These are phyloP conservation scores for Leptopilina drosophilae DNA, from an alignment of 2,888 invertebrate species.

Conservation along the genomic window DNA sequence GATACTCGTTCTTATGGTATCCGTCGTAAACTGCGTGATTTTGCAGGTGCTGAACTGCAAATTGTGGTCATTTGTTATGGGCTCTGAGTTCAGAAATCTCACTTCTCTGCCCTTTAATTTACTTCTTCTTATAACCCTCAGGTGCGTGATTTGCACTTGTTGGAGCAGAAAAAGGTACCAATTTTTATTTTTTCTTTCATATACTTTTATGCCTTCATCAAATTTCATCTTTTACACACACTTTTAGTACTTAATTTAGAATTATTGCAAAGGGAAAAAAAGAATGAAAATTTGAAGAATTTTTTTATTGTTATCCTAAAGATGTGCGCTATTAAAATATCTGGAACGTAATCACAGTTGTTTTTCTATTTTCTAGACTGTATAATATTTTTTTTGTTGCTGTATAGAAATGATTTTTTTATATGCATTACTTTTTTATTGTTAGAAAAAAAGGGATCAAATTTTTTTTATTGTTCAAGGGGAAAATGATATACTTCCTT, in stretches of 20 bases:
- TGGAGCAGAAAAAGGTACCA: background rate
- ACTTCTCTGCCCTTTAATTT: conserved; percentile 33
- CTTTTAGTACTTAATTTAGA: conserved; percentile 18
- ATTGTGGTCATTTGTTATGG: conserved; percentile 38
- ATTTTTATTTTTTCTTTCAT: background rate
- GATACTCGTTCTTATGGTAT: conserved; percentile 25
- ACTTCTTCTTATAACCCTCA: conserved; percentile 24
- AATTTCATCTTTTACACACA: background rate
- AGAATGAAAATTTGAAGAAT: background rate
- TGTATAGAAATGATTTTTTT: too few relatives aligned
- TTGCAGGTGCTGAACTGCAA: conserved; percentile 40
- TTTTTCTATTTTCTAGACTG: too few relatives aligned
- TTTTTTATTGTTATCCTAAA: background rate
- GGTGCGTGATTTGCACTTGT: conserved; percentile 34
- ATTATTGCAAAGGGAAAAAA: background rate
- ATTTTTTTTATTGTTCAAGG: too few relatives aligned
- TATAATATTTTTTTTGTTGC: too few relatives aligned
- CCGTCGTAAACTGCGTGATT: conserved; percentile 37
- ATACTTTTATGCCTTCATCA: conserved; percentile 2
- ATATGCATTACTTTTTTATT: too few relatives aligned
- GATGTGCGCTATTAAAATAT: conserved; percentile 9
- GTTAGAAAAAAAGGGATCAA: too few relatives aligned
- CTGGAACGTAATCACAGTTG: background rate
- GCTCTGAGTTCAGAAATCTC: conserved; percentile 23
- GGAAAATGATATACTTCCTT: too few relatives aligned